Percentiles rank a stretch among this genome's conserved stretches.
Evolutionary conservation across 2,797 vertebrate species (phyloP).

Genomic region (Takifugu rubripes): DNA sequence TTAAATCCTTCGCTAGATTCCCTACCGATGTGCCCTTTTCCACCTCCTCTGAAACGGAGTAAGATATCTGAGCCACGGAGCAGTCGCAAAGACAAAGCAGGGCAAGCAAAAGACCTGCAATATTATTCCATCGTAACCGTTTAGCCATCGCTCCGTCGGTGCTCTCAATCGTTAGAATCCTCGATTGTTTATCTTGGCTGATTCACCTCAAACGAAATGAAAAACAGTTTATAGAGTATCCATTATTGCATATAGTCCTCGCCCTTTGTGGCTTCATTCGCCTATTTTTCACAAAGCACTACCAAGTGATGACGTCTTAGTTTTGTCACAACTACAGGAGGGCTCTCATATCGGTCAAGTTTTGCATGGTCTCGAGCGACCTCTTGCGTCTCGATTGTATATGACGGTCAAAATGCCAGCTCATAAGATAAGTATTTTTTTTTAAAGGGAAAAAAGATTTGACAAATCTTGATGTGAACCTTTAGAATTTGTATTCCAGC

Average conservation of each 20-base stretch:
- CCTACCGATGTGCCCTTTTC: constrained; percentile 66
- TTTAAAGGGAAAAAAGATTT: not conserved
- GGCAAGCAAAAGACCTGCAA: constrained; percentile 38
- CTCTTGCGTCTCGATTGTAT: constrained; percentile 32
- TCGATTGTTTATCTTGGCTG: not conserved
- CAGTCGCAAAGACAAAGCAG: constrained; percentile 61
- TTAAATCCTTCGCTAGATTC: constrained; percentile 73
- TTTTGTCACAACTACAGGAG: constrained; percentile 26
- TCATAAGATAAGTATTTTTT: too few relatives aligned
- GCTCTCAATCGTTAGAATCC: not conserved
- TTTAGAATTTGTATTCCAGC: too few relatives aligned
- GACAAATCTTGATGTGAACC: not conserved
- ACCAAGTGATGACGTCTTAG: constrained; percentile 33
- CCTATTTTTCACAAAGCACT: constrained; percentile 39
- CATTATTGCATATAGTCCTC: not conserved
- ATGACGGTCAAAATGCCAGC: too few relatives aligned
- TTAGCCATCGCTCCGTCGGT: constrained; percentile 40
- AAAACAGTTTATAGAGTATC: not conserved
- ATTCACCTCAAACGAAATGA: not conserved
- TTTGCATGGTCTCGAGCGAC: constrained; percentile 56
- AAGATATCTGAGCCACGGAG: constrained; percentile 74
- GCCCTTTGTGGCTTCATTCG: constrained; percentile 2
- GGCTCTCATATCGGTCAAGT: constrained; percentile 5
- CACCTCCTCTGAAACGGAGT: constrained; percentile 69
- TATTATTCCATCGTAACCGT: constrained; percentile 24